A percentile compares a stretch with the other conserved stretches of the same genome.
These are phyloP conservation scores for Mystacides longicornis DNA, from an alignment of 2,888 invertebrate species.

Conservation along the genomic window DNA sequence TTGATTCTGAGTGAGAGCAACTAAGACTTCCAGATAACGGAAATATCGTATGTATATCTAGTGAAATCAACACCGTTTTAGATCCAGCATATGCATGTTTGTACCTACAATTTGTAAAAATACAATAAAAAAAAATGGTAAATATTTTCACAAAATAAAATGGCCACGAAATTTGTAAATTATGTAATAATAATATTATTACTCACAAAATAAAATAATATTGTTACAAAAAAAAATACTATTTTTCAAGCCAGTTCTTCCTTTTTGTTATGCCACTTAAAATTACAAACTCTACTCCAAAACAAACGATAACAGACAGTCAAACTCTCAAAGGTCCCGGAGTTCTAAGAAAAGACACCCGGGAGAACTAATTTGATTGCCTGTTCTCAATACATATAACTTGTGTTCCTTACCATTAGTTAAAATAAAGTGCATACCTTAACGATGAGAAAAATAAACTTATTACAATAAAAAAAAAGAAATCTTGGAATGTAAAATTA, in stretches of 20 bases:
- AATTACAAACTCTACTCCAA: not conserved
- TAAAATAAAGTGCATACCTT: not conserved
- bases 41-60: too few relatives aligned
- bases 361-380: too few relatives aligned
- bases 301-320: not conserved
- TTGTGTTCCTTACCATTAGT: not conserved
- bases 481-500: constrained; percentile 1
- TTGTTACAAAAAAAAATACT: not conserved
- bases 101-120: too few relatives aligned
- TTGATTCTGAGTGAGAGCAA: too few relatives aligned
- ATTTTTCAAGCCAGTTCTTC: constrained; percentile 1
- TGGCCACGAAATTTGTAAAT: not conserved
- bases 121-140: too few relatives aligned
- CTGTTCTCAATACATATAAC: too few relatives aligned
- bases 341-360: too few relatives aligned
- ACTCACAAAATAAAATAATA: not conserved
- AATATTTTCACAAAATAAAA: not conserved
- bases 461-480: not conserved
- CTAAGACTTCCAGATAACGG: too few relatives aligned
- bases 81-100: too few relatives aligned
- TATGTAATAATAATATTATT: not conserved
- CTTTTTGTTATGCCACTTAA: not conserved
- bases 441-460: not conserved
- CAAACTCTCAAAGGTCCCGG: too few relatives aligned
- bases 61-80: too few relatives aligned